phyloP scores from a whole-genome alignment of 1,140 invertebrate species.

The Caerostris darwini region DNA sequence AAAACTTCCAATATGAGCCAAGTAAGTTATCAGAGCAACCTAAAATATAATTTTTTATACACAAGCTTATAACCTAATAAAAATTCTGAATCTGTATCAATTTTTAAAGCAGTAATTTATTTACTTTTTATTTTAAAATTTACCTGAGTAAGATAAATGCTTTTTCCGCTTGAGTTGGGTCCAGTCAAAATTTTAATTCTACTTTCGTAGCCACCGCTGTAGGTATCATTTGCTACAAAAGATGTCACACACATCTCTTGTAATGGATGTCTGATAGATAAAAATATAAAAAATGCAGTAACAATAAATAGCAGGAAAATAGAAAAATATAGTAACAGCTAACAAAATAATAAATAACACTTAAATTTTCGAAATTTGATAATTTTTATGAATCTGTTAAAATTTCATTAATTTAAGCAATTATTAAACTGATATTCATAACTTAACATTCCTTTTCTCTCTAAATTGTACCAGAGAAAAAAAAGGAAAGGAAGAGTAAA shows the following conservation, averaged over 20 bases:
- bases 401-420: no score
- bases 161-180: constrained; percentile 96
- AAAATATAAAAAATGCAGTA: not conserved
- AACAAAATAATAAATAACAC: no score
- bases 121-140: not conserved
- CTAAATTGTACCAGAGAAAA: no score
- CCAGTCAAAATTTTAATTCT: constrained; percentile 91
- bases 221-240: constrained; percentile 90
- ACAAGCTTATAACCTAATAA: no score
- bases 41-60: constrained; percentile 82
- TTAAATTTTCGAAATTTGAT: no score
- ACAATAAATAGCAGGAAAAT: not conserved
- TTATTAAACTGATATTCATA: no score
- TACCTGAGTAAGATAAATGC: constrained; percentile 93
- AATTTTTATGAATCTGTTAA: no score
- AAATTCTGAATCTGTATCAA: no score
- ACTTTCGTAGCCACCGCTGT: constrained; percentile 82
- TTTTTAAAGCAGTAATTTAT: no score
- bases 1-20: constrained; percentile 94
- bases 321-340: not conserved
- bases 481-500: no score
- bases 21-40: constrained; percentile 88
- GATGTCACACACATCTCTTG: constrained; percentile 86
- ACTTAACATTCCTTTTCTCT: no score
- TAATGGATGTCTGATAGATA: constrained; percentile 87